phyloP scores from a whole-genome alignment of 2,888 invertebrate species.

The Tetanocera ferruginea region DNA sequence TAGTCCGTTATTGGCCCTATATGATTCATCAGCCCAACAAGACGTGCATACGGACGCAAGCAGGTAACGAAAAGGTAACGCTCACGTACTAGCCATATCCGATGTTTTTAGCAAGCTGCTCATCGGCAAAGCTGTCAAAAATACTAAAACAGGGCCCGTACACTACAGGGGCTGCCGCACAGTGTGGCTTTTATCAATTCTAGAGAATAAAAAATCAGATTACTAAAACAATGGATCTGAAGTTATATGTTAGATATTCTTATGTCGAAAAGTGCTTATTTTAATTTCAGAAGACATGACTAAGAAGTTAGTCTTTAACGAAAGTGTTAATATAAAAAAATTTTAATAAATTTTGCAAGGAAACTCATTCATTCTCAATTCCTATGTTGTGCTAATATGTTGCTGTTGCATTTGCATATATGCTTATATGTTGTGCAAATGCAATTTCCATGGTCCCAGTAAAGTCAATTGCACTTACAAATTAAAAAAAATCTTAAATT shows the following conservation, averaged over 20 bases:
- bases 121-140: neutral
- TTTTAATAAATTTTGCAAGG: too few relatives aligned
- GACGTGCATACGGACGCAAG: conserved; percentile 3
- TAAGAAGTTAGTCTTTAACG: too few relatives aligned
- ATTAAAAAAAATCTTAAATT: too few relatives aligned
- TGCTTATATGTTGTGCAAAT: neutral
- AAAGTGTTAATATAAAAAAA: too few relatives aligned
- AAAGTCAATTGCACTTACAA: too few relatives aligned
- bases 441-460: neutral
- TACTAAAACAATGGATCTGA: too few relatives aligned
- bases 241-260: too few relatives aligned
- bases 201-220: too few relatives aligned
- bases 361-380: too few relatives aligned
- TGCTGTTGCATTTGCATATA: neutral
- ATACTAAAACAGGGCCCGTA: neutral
- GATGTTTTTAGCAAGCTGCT: neutral
- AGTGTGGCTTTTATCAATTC: too few relatives aligned
- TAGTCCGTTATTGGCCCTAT: neutral
- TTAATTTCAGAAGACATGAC: too few relatives aligned
- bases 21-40: conserved; percentile 4
- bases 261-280: too few relatives aligned
- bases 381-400: neutral
- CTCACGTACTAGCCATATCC: neutral
- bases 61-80: neutral
- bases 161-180: neutral